These are phyloP conservation scores for Psilanteris sp. DNA, from an alignment of 1,140 invertebrate species.

Conservation along the genomic window DNA sequence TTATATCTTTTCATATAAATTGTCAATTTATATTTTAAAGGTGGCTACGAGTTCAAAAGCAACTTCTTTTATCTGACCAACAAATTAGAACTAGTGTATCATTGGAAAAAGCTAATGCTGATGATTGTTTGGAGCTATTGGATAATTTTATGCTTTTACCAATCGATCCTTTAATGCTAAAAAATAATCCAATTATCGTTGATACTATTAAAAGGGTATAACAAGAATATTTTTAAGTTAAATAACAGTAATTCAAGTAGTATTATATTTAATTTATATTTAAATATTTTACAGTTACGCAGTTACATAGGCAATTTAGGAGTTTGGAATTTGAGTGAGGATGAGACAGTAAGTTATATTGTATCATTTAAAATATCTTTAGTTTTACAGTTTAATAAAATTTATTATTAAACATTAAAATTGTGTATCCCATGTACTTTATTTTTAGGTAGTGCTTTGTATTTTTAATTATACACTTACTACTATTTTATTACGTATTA, in stretches of 20 bases:
- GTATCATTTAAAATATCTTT: no score
- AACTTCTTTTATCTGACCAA: slow-evolving; percentile 86
- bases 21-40: slow-evolving; percentile 9
- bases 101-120: slow-evolving; percentile 83
- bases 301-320: slow-evolving; percentile 87
- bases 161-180: slow-evolving; percentile 88
- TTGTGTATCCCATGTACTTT: no score
- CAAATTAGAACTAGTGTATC: slow-evolving; percentile 86
- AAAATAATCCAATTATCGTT: slow-evolving; percentile 91
- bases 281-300: slow-evolving; percentile 76
- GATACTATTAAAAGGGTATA: slow-evolving; percentile 86
- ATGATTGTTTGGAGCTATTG: slow-evolving; percentile 82
- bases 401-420: no score
- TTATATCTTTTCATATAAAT: no score
- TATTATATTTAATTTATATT: background rate
- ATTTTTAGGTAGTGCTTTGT: no score
- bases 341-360: slow-evolving; percentile 78
- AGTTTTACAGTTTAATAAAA: no score
- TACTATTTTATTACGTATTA: no score
- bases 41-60: slow-evolving; percentile 84
- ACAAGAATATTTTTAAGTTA: slow-evolving; percentile 7
- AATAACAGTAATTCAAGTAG: background rate
- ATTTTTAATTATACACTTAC: no score
- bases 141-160: slow-evolving; percentile 83
- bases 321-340: slow-evolving; percentile 85